Conservation (phyloP, 2,797 vertebrate species). For the Lacerta bilineata region DNA sequence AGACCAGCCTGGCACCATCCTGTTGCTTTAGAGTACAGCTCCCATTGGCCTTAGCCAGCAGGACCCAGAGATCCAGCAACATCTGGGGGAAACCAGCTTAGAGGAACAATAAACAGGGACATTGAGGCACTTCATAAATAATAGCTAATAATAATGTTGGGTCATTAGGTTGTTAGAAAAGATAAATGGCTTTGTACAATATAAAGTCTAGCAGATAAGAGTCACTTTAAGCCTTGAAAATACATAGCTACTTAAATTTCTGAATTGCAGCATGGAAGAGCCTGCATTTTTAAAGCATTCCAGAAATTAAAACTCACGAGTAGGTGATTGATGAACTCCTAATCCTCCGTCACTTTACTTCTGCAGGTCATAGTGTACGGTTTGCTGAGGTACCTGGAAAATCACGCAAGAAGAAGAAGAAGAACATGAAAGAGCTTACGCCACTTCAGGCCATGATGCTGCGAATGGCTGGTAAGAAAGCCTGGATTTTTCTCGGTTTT, state of each 20-base stretch:
- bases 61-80: too few species aligned
- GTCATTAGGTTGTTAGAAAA: background rate
- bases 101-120: too few species aligned
- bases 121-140: background rate
- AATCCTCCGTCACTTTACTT: background rate
- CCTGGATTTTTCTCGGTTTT: background rate
- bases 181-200: background rate
- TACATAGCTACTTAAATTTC: background rate
- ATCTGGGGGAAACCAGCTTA: too few species aligned
- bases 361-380: conserved; percentile 90
- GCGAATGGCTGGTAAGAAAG: conserved; percentile 92
- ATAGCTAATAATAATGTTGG: background rate
- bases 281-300: background rate
- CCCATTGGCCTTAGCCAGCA: too few species aligned
- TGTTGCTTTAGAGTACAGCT: too few species aligned
- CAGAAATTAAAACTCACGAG: background rate
- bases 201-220: background rate
- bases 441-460: conserved; percentile 99
- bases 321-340: background rate
- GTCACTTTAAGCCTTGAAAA: background rate
- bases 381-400: conserved; percentile 92
- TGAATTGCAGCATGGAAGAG: background rate
- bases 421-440: conserved; percentile 95
- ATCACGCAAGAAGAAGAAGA: conserved; percentile 87
- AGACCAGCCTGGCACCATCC: background rate